Evolutionary conservation across 2,797 vertebrate genomes (phyloP).

Genomic region (Emydoidea blandingii): DNA sequence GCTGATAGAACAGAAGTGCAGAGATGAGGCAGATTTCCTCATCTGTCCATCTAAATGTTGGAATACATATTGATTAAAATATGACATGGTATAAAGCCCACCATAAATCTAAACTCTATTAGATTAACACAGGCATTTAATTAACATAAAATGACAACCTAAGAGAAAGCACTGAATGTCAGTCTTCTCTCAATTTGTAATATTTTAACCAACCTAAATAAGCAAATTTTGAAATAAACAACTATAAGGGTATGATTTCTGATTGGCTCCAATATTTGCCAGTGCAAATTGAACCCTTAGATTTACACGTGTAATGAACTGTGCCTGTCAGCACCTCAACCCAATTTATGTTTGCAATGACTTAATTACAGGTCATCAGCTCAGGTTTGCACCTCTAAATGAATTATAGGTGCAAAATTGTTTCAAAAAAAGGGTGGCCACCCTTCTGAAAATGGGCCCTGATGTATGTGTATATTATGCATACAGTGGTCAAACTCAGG

Average conservation of each 20-base stretch:
- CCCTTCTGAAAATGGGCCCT: not conserved
- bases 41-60: conserved; percentile 81
- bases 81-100: conserved; percentile 77
- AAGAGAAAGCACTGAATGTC: conserved; percentile 72
- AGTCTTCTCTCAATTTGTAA: conserved; percentile 50
- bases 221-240: not conserved
- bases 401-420: not conserved
- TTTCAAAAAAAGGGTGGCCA: not conserved
- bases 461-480: not conserved
- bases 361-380: not conserved
- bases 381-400: not conserved
- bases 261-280: not conserved
- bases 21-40: conserved; percentile 78
- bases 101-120: conserved; percentile 86
- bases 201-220: conserved; percentile 61
- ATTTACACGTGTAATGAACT: not conserved
- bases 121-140: conserved; percentile 85
- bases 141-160: conserved; percentile 83
- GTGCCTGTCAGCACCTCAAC: not conserved
- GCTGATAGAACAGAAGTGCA: conserved; percentile 80
- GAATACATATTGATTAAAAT: conserved; percentile 84
- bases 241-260: not conserved
- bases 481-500: rapidly evolving
- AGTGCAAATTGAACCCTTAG: not conserved
- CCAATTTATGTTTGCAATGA: not conserved